Conservation (phyloP, 2,888 invertebrate genomes). For the Agrotis ipsilon region DNA sequence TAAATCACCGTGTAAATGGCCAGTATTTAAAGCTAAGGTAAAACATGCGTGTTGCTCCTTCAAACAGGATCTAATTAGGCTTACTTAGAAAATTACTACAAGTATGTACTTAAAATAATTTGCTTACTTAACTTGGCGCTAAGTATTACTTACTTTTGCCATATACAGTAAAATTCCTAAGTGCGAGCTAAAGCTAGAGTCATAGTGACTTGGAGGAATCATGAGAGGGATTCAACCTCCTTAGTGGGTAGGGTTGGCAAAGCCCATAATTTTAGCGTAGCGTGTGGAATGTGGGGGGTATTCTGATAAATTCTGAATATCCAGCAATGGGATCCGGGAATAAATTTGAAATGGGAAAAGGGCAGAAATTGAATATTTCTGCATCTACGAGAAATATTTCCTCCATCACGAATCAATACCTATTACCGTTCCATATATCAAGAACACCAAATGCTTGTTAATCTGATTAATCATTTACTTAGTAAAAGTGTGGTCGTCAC, state of each 20-base stretch:
- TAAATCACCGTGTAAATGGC: neutral
- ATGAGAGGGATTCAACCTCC: neutral
- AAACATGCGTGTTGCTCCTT: conserved; percentile 28
- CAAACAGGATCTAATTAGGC: conserved; percentile 40
- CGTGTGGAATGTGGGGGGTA: too few species aligned
- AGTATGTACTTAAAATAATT: conserved; percentile 26
- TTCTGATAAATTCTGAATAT: too few species aligned
- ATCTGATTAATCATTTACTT: conserved; percentile 37
- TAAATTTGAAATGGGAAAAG: too few species aligned
- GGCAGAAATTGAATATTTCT: too few species aligned
- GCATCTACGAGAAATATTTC: too few species aligned
- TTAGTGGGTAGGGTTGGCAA: too few species aligned
- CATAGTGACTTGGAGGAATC: neutral
- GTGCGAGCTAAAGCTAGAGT: neutral
- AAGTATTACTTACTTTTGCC: conserved; percentile 26
- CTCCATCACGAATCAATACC: neutral
- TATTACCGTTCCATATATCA: neutral
- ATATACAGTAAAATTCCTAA: conserved; percentile 25
- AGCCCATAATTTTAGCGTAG: too few species aligned
- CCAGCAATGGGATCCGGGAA: too few species aligned
- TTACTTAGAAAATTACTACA: conserved; percentile 24
- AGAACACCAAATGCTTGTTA: neutral
- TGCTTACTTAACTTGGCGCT: conserved; percentile 25
- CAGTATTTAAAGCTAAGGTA: neutral
- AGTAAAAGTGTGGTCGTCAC: conserved; percentile 80